Evolutionary conservation across 2,888 invertebrate genomes (phyloP).

Genomic region (Formica aserva): DNA sequence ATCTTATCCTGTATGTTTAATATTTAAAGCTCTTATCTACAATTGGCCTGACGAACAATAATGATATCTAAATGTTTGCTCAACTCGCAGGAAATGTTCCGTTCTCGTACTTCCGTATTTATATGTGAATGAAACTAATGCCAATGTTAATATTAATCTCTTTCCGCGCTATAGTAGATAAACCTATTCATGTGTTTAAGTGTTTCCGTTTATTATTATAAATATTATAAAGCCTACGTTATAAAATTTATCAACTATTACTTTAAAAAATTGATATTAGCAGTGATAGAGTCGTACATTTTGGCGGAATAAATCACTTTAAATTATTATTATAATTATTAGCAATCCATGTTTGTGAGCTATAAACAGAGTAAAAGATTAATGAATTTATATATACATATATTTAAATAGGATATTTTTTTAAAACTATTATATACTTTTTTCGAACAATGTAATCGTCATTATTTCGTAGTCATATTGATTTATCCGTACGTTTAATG

Average conservation of each 20-base stretch:
- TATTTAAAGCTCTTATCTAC: constrained; percentile 31
- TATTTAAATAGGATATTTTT: not conserved
- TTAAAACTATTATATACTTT: not conserved
- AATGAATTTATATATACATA: not conserved
- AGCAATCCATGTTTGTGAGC: not conserved
- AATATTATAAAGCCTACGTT: not conserved
- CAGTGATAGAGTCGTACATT: not conserved
- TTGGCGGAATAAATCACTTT: not conserved
- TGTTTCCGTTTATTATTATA: not conserved
- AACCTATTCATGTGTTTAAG: not conserved
- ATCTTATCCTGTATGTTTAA: constrained; percentile 36
- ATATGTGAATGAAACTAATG: constrained; percentile 5
- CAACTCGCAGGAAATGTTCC: constrained; percentile 13
- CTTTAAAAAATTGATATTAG: not conserved
- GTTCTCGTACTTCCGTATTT: not conserved
- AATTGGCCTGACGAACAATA: constrained; percentile 33
- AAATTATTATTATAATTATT: not conserved
- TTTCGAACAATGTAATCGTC: not conserved
- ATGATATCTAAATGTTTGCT: constrained; percentile 48
- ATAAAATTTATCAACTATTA: not conserved
- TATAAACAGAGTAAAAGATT: not conserved
- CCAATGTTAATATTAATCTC: constrained; percentile 32
- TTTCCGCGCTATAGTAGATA: not conserved
- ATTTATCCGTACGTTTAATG: constrained; percentile 36
- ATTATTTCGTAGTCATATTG: constrained; percentile 12